A percentile compares a stretch with the other conserved stretches of the same genome.
Evolutionary conservation across 2,113 vertebrate species (phyloP).

Genomic region (Corythoichthys intestinalis): DNA sequence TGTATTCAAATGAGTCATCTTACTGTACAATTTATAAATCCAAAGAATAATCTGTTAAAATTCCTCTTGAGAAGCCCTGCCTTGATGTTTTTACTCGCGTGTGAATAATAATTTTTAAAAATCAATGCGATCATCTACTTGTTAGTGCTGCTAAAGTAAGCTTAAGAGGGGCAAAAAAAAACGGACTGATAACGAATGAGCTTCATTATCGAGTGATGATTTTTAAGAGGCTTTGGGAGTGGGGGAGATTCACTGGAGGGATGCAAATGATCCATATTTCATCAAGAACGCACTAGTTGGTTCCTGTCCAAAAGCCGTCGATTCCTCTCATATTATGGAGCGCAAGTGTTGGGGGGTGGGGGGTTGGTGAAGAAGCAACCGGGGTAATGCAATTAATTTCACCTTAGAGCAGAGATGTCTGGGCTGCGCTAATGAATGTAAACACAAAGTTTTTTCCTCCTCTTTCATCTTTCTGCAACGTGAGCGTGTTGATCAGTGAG

Average conservation of each 20-base stretch:
- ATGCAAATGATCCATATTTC: constrained; percentile 50
- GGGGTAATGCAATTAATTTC: background rate
- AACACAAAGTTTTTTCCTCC: constrained; percentile 4
- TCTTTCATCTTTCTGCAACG: constrained; percentile 17
- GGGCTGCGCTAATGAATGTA: constrained; percentile 14
- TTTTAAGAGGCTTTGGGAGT: constrained; percentile 60
- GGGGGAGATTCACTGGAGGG: constrained; percentile 25
- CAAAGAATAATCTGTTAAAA: constrained; percentile 27
- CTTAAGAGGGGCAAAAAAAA: constrained; percentile 27
- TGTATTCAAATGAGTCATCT: background rate
- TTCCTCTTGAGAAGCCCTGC: constrained; percentile 16
- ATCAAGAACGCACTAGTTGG: constrained; percentile 34
- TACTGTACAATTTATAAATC: constrained; percentile 8
- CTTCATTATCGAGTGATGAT: constrained; percentile 62
- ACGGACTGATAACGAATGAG: constrained; percentile 56
- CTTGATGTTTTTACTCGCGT: constrained; percentile 28
- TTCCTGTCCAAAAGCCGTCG: constrained; percentile 39
- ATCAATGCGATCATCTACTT: constrained; percentile 42
- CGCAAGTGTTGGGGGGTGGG: background rate
- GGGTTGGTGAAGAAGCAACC: background rate
- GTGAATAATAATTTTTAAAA: constrained; percentile 9
- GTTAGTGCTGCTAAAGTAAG: constrained; percentile 50
- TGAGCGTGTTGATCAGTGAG: constrained; percentile 43
- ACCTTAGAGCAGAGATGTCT: constrained; percentile 11
- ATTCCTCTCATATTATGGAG: constrained; percentile 24